Evolutionary conservation across 2,113 vertebrate species (phyloP).

Genomic region (Fulica atra): DNA sequence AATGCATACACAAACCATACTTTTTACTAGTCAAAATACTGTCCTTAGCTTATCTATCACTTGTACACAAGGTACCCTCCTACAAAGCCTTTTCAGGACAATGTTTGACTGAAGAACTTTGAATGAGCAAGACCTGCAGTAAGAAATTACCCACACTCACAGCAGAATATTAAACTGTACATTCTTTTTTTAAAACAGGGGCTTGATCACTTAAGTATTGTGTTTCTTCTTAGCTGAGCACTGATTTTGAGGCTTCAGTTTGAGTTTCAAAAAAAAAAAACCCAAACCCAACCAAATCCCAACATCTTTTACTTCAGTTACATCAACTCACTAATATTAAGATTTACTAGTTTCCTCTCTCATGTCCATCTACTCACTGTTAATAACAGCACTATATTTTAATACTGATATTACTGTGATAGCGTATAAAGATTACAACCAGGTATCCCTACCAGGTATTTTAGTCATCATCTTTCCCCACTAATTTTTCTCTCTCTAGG

Average conservation of each 20-base stretch:
- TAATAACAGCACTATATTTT: not conserved
- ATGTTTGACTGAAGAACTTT: not conserved
- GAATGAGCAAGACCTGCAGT: not conserved
- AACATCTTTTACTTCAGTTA: not conserved
- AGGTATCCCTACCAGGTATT: not conserved
- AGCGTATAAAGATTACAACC: not conserved
- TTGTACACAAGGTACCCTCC: not conserved
- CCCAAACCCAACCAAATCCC: no score
- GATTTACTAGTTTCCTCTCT: not conserved
- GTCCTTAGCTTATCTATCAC: not conserved
- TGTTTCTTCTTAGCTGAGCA: not conserved
- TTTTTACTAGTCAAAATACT: not conserved
- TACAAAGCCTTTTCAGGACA: not conserved
- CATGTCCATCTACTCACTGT: not conserved
- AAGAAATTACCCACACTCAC: not conserved
- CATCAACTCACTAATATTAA: not conserved
- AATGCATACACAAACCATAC: not conserved
- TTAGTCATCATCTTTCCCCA: not conserved
- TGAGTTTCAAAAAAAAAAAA: not conserved
- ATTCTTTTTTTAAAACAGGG: not conserved
- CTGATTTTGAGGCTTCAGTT: not conserved
- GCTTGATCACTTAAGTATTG: not conserved
- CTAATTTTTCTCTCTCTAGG: not conserved
- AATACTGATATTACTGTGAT: not conserved
- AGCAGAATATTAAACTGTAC: not conserved